A percentile compares a stretch with the other conserved stretches of the same genome.
Evolutionary conservation across 2,888 invertebrate species (phyloP).

Genomic region (Helicoverpa assulta): DNA sequence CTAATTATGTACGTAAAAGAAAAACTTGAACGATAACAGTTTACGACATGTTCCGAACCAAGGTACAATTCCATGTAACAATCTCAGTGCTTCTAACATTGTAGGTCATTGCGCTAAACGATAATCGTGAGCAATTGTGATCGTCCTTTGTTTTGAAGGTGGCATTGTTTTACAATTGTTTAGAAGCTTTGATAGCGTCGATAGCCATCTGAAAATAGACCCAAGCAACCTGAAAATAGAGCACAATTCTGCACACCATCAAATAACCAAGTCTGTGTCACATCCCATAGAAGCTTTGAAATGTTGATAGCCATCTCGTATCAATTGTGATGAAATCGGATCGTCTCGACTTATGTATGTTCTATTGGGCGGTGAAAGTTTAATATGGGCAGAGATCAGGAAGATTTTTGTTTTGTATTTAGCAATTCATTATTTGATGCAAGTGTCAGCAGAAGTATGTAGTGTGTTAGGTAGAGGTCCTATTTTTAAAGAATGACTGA

Average conservation of each 20-base stretch:
- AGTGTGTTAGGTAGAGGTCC: no score
- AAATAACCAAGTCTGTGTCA: no score
- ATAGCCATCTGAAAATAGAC: no score
- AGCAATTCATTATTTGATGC: no score
- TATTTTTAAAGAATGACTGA: no score
- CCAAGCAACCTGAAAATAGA: no score
- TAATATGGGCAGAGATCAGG: not conserved
- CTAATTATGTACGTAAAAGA: no score
- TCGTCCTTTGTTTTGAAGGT: slow-evolving; percentile 45
- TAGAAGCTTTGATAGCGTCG: slow-evolving; percentile 6
- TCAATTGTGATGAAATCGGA: slow-evolving; percentile 46
- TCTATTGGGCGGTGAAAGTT: slow-evolving; percentile 27
- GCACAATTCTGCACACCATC: no score
- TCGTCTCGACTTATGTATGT: slow-evolving; percentile 22
- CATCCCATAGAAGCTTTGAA: slow-evolving; percentile 5
- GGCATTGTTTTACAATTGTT: slow-evolving; percentile 48
- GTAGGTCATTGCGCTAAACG: slow-evolving; percentile 42
- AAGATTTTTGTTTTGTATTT: not conserved
- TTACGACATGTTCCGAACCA: not conserved
- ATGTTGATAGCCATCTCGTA: slow-evolving; percentile 41
- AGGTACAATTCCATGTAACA: not conserved
- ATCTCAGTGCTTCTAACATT: not conserved
- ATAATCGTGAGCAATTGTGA: slow-evolving; percentile 36
- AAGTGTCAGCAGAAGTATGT: no score
- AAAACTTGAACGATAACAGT: no score